Base-by-base conservation (phyloP, 2,888 invertebrate genomes). In the Drosophila sordidula region DNA sequence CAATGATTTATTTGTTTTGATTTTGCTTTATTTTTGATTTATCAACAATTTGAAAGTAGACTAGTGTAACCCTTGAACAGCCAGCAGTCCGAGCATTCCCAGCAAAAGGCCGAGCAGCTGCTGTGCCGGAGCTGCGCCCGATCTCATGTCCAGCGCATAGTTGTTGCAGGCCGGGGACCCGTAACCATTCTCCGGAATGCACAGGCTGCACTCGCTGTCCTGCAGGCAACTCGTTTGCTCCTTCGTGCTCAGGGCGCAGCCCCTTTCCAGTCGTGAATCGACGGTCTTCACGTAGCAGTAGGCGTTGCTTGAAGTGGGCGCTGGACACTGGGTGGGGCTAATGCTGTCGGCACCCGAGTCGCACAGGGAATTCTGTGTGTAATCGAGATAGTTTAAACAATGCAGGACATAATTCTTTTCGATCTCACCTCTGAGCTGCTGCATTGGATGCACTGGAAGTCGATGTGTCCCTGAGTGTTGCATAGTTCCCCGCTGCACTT, bases 371-470 rank as follows among this genome's bases (percentile, higher is more conserved):
- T 89, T 55, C 91, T 91, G 26, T 6, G 52, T 16, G 6, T 49
- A 26, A 9, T 9, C 0, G 6, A 0, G 9, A 0, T 2, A 16
- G 11, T 2, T 47, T 12, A 16, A 16, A 6, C 11, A 25, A 9
- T 11, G 3, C 0, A 6, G 0, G 6, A 26, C 5, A n/a, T 11
- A 0, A 34, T 1, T 22, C 11, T 38, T 5, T 29, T 2, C 4
- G 1, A 2, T 75, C 80, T 75, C 55, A 91, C 92, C 47, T 81
- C 62, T 2, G 76, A 81, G 3, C 87, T 85, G 45, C 47, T 69
- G 75, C 92, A 92, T 32, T 90, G 80, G 18, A 91, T 75, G 55
- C 92, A 92, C 45, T 73, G 82, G 42, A 83, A 87, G 51, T 89
- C 91, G 18, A 29, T 58, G 6, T 90, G 87, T 11, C 90, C 92